These are phyloP conservation scores for Leptopterna dolabrata DNA, from an alignment of 2,888 invertebrate species.

Conservation along the genomic window DNA sequence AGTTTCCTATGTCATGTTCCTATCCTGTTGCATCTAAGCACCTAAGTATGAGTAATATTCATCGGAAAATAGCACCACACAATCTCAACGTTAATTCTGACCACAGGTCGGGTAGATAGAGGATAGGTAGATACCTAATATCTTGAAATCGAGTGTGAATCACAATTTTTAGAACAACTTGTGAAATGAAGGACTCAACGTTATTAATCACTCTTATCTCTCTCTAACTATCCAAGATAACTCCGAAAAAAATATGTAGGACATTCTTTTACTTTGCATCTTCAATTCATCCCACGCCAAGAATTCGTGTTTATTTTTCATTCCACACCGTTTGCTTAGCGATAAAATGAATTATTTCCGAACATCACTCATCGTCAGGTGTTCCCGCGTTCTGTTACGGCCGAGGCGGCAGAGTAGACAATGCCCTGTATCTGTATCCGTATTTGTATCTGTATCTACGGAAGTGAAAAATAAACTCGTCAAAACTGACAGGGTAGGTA, in stretches of 20 bases:
- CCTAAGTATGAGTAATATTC: too few relatives aligned
- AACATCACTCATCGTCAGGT: background rate
- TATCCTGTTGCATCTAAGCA: too few relatives aligned
- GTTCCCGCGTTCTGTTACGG: background rate
- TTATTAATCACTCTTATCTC: background rate
- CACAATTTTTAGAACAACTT: background rate
- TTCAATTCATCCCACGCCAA: background rate
- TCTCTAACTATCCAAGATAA: background rate
- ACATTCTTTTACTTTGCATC: background rate
- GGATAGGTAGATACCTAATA: too few relatives aligned
- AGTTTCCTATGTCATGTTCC: too few relatives aligned
- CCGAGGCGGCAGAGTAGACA: background rate
- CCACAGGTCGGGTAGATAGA: too few relatives aligned
- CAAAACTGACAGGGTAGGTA: background rate
- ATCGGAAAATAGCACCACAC: too few relatives aligned
- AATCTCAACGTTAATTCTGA: too few relatives aligned
- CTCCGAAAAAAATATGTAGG: background rate
- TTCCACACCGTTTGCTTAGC: background rate
- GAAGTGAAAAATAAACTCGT: too few relatives aligned
- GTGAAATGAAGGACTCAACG: background rate
- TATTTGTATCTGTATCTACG: too few relatives aligned
- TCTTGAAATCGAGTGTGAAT: background rate
- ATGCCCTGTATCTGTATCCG: background rate
- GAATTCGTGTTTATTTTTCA: background rate
- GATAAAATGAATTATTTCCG: background rate